A percentile compares a stretch with the other conserved stretches of the same genome.
Evolutionary conservation across 2,888 invertebrate genomes (phyloP).

Genomic region (Elegia similella): DNA sequence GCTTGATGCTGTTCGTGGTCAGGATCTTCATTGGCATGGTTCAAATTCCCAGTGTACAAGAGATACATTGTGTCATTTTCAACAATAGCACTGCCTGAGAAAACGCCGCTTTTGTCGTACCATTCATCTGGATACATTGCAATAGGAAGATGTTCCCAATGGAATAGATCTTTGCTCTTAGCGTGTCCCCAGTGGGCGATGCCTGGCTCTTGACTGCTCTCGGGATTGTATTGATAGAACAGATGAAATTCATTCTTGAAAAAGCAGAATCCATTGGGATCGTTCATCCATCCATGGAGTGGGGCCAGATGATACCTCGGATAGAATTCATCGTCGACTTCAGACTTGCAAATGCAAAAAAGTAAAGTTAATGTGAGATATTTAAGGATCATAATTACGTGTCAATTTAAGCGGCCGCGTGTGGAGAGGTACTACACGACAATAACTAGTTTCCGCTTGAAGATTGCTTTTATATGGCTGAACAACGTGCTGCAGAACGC

Average conservation of each 20-base stretch:
- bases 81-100: constrained; percentile 72
- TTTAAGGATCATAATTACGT: constrained; percentile 27
- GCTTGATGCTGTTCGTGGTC: constrained; percentile 56
- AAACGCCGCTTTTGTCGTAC: constrained; percentile 64
- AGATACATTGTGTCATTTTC: constrained; percentile 56
- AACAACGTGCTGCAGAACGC: not conserved
- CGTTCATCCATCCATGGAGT: constrained; percentile 76
- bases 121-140: constrained; percentile 66
- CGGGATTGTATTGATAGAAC: constrained; percentile 75
- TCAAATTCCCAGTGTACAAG: constrained; percentile 65
- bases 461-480: constrained; percentile 8
- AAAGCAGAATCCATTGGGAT: constrained; percentile 76
- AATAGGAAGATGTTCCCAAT: constrained; percentile 70
- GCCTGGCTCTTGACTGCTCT: constrained; percentile 50
- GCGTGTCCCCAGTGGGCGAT: constrained; percentile 78
- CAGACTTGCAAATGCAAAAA: constrained; percentile 30
- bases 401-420: constrained; percentile 13
- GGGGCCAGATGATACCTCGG: constrained; percentile 62
- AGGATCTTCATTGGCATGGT: constrained; percentile 42
- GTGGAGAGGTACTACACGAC: constrained; percentile 18
- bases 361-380: constrained; percentile 33
- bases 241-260: constrained; percentile 65
- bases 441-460: constrained; percentile 32
- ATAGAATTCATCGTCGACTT: constrained; percentile 40
- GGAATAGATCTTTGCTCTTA: constrained; percentile 62